phyloP scores from a whole-genome alignment of 1,140 invertebrate genomes.

The Leptinotarsa defecta region DNA sequence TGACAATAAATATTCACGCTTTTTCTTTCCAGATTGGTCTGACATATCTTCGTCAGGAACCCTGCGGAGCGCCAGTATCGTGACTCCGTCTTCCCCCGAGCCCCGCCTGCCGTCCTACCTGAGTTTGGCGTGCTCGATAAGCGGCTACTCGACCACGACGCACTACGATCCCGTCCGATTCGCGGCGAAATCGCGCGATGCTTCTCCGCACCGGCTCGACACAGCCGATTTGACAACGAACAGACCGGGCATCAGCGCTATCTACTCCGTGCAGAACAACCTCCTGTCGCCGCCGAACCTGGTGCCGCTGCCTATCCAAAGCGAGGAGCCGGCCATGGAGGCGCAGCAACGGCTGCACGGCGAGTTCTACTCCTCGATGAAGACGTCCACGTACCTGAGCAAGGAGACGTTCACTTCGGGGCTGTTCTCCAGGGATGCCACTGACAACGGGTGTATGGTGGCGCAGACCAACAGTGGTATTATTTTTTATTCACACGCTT shows the following conservation, averaged over 20 bases:
- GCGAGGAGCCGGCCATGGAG: constrained; percentile 43
- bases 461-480: no score
- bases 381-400: constrained; percentile 41
- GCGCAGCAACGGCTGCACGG: constrained; percentile 37
- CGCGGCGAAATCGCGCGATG: constrained; percentile 65
- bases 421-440: constrained; percentile 32
- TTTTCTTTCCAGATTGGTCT: constrained; percentile 50
- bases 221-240: constrained; percentile 37
- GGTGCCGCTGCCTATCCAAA: constrained; percentile 49
- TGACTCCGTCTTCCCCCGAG: constrained; percentile 34
- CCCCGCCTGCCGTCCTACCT: constrained; percentile 74
- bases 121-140: constrained; percentile 85
- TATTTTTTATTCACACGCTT: no score
- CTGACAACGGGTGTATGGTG: constrained; percentile 44
- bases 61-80: constrained; percentile 46
- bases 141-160: constrained; percentile 83
- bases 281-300: constrained; percentile 53
- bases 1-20: background rate
- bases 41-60: constrained; percentile 51
- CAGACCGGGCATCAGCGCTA: constrained; percentile 23
- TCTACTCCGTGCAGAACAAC: constrained; percentile 48
- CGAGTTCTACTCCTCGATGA: constrained; percentile 37
- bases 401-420: constrained; percentile 34
- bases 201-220: constrained; percentile 66
- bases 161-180: constrained; percentile 78